Conservation (phyloP, 2,113 vertebrate species). For the Pterocles burchelli region DNA sequence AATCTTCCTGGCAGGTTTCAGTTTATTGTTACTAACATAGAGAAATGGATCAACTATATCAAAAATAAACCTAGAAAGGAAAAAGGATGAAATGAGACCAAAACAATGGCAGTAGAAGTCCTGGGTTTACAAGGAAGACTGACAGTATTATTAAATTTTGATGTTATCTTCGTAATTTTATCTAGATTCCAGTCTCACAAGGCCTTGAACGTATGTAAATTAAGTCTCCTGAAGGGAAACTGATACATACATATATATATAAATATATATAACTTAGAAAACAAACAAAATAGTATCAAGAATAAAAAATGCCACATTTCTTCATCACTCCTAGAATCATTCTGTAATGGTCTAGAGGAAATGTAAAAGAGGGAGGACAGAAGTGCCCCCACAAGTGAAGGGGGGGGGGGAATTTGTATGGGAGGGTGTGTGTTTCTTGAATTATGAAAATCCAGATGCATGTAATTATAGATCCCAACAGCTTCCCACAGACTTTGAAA, state of each 20-base stretch:
- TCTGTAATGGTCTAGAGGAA: not conserved
- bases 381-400: not conserved
- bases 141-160: not conserved
- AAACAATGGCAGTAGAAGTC: not conserved
- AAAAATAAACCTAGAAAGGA: not conserved
- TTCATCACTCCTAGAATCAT: not conserved
- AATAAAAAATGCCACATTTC: not conserved
- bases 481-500: not conserved
- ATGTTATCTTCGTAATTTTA: conserved; percentile 9
- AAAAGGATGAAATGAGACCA: not conserved
- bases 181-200: not conserved
- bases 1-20: not conserved
- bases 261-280: not conserved
- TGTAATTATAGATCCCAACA: not conserved
- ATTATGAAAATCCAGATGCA: not conserved
- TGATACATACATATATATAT: not conserved
- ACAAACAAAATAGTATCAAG: not conserved
- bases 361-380: not conserved
- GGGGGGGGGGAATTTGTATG: no score
- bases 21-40: not conserved
- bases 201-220: not conserved
- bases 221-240: not conserved
- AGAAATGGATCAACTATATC: not conserved
- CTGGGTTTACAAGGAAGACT: not conserved
- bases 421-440: not conserved